Evolutionary conservation across 2,797 vertebrate species (phyloP).

Genomic region (Ctenochaetus hawaiiensis): DNA sequence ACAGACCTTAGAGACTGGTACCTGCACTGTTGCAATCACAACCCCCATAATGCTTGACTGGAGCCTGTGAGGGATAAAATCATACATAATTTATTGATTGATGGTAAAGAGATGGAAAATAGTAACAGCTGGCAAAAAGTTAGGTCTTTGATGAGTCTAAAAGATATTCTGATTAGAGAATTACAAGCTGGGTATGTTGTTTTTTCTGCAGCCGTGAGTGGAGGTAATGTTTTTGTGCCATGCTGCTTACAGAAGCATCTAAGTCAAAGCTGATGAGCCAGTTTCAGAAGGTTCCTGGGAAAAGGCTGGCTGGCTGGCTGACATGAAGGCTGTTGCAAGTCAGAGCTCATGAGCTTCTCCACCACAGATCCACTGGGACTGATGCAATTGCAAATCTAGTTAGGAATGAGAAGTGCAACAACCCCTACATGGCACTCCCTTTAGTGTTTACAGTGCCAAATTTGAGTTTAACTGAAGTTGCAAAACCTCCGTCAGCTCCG

Average conservation of each 20-base stretch:
- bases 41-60: not conserved
- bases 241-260: not conserved
- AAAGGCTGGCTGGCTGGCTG: not conserved
- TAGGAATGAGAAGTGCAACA: not conserved
- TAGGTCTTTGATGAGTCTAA: no score
- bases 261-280: slow-evolving; percentile 5
- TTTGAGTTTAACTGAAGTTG: slow-evolving; percentile 17
- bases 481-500: slow-evolving; percentile 19
- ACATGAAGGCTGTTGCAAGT: not conserved
- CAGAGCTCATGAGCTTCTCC: not conserved
- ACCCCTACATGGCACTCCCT: slow-evolving; percentile 39
- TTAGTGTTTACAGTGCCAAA: slow-evolving; percentile 16
- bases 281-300: slow-evolving; percentile 11
- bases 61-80: not conserved
- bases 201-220: not conserved
- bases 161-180: not conserved
- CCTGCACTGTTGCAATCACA: slow-evolving; percentile 32
- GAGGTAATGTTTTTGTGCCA: not conserved
- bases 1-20: not conserved
- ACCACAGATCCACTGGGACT: not conserved
- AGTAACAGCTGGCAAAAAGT: not conserved
- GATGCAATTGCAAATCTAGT: slow-evolving; percentile 23
- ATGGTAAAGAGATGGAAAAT: not conserved
- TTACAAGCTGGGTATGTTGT: not conserved
- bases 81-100: not conserved